These are phyloP conservation scores for Brachionus asplanchnoidis DNA, from an alignment of 1,140 invertebrate species.

Conservation along the genomic window DNA sequence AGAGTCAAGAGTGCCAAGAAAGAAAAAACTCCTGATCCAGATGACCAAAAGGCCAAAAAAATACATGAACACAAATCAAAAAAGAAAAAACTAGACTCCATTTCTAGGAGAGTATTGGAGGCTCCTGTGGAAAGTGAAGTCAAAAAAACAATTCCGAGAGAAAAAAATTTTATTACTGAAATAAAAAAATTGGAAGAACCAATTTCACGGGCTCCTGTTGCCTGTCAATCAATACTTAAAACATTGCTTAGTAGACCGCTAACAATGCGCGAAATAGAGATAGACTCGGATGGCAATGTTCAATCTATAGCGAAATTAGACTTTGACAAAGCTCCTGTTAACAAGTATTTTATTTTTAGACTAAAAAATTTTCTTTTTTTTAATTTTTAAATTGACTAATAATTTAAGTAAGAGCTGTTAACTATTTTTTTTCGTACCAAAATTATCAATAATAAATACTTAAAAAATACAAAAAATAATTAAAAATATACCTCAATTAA, in stretches of 20 bases:
- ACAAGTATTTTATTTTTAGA: not conserved
- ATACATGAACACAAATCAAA: not conserved
- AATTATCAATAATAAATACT: too few species aligned
- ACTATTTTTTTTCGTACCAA: too few species aligned
- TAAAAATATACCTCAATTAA: too few species aligned
- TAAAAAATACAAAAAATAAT: too few species aligned
- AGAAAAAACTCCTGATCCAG: not conserved
- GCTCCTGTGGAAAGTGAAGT: not conserved
- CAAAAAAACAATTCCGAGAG: not conserved
- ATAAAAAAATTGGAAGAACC: constrained; percentile 35
- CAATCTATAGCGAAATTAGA: constrained; percentile 4
- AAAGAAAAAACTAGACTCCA: constrained; percentile 8
- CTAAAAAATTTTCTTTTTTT: not conserved
- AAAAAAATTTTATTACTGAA: constrained; percentile 14
- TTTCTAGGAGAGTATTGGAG: not conserved
- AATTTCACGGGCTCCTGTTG: constrained; percentile 34
- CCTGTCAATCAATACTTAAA: constrained; percentile 23
- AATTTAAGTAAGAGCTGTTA: too few species aligned
- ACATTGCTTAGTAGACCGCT: constrained; percentile 16
- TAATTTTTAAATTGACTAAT: too few species aligned
- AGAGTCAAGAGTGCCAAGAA: not conserved
- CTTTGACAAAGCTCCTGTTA: not conserved
- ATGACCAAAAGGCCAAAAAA: not conserved
- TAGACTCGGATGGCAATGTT: constrained; percentile 32
- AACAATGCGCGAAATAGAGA: constrained; percentile 18